Base-by-base conservation (phyloP, 2,888 invertebrate species). In the Dryocosmus kuriphilus region DNA sequence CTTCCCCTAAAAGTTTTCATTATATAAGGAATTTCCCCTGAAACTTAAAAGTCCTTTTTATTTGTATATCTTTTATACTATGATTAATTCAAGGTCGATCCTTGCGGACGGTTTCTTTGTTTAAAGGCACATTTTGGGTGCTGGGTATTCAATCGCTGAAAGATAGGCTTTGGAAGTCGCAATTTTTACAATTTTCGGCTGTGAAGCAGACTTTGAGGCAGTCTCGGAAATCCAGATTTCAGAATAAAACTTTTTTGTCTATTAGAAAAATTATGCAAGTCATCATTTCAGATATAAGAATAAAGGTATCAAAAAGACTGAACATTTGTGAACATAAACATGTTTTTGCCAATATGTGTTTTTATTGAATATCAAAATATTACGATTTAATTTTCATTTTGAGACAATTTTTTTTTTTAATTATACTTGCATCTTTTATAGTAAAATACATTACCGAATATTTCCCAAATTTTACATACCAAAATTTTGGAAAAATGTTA, bases 1-100 rank as follows among this genome's bases (percentile, higher is more conserved):
- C n/a, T 55, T 65, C 22, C 38, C 41, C 41, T 65, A 65, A 65
- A 65, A 41, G 41, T 65, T 65, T 41, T 41, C 65, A 38, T 65
- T 41, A 38, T 27, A 24, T 19, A 41, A 24, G 35, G 14, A 71
- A 19, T 46, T 46, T 46, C 11, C 32, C n/a, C 9, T 8, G 27
- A 32, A 11, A 30, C 3, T 51, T n/a, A 32, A 32, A 14, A n/a
- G 30, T 51, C 30, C 19, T 71, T 30, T 71, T 8, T 46, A 51
- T 27, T 27, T 46, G 1, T 27, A 67, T n/a, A n/a, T n/a, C n/a
- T 46, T 67, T 41, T 67, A 46, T 46, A 46, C 67, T 67, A 41
- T 30, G 16, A 22, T 24, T 46, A 67, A 27, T 67, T 46, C 67
- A 46, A 67, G 41, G 27, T 27, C 27, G 19, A 30, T 19, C 67